phyloP scores from a whole-genome alignment of 2,888 invertebrate genomes.

The Bellardia pandia region DNA sequence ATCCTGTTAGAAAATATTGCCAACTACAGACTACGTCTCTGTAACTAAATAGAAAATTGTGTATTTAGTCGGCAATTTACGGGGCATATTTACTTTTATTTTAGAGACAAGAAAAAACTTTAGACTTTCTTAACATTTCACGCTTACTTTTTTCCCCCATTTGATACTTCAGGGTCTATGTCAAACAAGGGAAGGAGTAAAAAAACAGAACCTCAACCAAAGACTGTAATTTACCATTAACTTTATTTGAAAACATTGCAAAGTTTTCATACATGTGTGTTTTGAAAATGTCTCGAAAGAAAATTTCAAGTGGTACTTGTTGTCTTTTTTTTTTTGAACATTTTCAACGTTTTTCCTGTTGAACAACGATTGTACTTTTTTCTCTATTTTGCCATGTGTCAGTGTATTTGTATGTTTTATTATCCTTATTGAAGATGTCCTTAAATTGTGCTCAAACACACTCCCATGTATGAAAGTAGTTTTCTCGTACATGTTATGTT shows the following conservation, averaged over 20 bases:
- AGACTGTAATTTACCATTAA: constrained; percentile 58
- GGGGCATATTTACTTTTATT: constrained; percentile 42
- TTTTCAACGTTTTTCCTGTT: constrained; percentile 11
- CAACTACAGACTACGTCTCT: not conserved
- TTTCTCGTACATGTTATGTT: constrained; percentile 17
- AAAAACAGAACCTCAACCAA: constrained; percentile 16
- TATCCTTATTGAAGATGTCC: constrained; percentile 55
- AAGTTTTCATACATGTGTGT: constrained; percentile 30
- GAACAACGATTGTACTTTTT: constrained; percentile 19
- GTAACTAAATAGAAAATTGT: constrained; percentile 26
- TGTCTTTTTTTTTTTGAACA: constrained; percentile 10
- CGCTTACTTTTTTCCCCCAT: constrained; percentile 39
- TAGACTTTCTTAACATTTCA: constrained; percentile 39
- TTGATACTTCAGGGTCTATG: constrained; percentile 46
- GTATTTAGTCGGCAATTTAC: constrained; percentile 47
- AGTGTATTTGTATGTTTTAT: constrained; percentile 22
- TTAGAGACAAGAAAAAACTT: constrained; percentile 21
- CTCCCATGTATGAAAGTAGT: not conserved
- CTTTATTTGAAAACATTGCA: constrained; percentile 51
- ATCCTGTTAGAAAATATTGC: too few relatives aligned
- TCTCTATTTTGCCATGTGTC: not conserved
- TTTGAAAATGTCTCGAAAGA: constrained; percentile 28
- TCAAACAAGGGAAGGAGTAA: not conserved
- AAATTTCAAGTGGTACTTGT: constrained; percentile 58
- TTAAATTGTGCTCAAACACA: constrained; percentile 14